Conservation (phyloP, 2,797 vertebrate genomes). For the Danio tinwini region DNA sequence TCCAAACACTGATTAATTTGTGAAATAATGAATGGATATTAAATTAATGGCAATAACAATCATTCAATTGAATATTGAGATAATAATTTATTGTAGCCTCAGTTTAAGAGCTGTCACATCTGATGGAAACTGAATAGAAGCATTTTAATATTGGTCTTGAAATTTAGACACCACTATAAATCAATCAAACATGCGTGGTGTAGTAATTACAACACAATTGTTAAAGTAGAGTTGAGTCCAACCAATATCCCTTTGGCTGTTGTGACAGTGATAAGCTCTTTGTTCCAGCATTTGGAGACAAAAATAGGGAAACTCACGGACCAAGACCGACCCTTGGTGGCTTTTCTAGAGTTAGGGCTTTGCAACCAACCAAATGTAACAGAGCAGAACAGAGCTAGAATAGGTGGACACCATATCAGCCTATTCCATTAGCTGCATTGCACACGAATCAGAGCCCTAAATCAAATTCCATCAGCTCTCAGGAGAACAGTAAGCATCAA, state of each 20-base stretch:
- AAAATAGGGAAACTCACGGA: constrained; percentile 36
- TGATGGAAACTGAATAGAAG: too few relatives aligned
- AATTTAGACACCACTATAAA: not conserved
- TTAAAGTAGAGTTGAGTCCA: constrained; percentile 1
- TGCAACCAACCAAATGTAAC: constrained; percentile 36
- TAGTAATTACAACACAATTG: not conserved
- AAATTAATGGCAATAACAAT: too few relatives aligned
- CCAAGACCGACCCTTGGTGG: not conserved
- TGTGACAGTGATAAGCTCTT: constrained; percentile 38
- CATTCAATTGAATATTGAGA: too few relatives aligned
- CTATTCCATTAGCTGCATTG: constrained; percentile 17
- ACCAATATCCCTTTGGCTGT: not conserved
- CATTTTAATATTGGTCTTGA: too few relatives aligned
- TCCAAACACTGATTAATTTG: too few relatives aligned
- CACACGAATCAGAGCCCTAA: constrained; percentile 25
- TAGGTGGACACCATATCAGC: constrained; percentile 24
- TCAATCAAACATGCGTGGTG: not conserved
- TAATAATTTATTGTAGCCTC: too few relatives aligned
- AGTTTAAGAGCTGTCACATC: too few relatives aligned
- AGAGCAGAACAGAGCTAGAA: constrained; percentile 16
- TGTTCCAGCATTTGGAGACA: constrained; percentile 36
- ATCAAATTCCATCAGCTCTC: constrained; percentile 33
- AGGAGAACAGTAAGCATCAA: constrained; percentile 23
- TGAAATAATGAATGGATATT: too few relatives aligned
- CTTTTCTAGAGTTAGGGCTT: constrained; percentile 2